These are phyloP conservation scores for Isoperla grammatica DNA, from an alignment of 2,888 invertebrate genomes.

Conservation along the genomic window DNA sequence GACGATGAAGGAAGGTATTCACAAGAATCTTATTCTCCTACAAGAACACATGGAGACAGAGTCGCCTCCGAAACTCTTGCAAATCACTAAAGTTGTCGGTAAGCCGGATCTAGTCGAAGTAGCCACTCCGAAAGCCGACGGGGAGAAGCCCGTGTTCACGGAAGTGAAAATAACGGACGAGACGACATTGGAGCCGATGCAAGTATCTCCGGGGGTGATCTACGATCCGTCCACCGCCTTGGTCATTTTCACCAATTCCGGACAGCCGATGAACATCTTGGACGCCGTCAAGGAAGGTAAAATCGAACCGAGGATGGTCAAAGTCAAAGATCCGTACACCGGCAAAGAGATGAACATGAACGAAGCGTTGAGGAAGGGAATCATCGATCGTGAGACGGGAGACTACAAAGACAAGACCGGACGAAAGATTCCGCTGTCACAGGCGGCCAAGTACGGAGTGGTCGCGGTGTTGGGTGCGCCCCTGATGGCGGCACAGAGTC, in stretches of 20 bases:
- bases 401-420: conserved; percentile 63
- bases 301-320: conserved; percentile 60
- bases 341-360: conserved; percentile 61
- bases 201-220: conserved; percentile 65
- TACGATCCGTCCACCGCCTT: conserved; percentile 72
- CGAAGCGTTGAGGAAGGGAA: conserved; percentile 70
- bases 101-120: conserved; percentile 68
- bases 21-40: conserved; percentile 56
- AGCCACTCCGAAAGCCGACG: conserved; percentile 46
- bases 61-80: conserved; percentile 56
- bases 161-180: conserved; percentile 47
- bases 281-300: conserved; percentile 71
- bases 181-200: conserved; percentile 56
- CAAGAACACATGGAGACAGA: conserved; percentile 47
- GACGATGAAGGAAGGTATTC: conserved; percentile 70
- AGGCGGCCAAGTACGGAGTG: conserved; percentile 74
- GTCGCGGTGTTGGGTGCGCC: conserved; percentile 70
- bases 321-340: conserved; percentile 63
- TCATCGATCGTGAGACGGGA: conserved; percentile 65
- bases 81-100: conserved; percentile 66
- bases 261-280: conserved; percentile 64
- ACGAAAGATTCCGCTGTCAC: conserved; percentile 59
- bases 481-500: conserved; percentile 62
- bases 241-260: conserved; percentile 65
- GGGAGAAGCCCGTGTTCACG: conserved; percentile 46